phyloP scores from a whole-genome alignment of 2,888 invertebrate species.

The Noctua janthina region DNA sequence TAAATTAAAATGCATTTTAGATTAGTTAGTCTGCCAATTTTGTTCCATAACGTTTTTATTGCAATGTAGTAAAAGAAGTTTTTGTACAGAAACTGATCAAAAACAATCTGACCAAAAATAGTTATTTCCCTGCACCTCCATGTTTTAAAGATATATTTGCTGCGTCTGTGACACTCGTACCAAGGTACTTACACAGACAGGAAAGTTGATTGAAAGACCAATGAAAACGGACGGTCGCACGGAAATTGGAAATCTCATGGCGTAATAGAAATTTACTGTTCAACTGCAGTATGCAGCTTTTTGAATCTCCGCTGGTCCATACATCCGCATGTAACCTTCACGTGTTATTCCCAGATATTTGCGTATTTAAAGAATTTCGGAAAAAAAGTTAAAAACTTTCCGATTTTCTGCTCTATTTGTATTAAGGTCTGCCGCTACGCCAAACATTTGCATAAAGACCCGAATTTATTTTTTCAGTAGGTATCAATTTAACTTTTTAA shows the following conservation, averaged over 20 bases:
- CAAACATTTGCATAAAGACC: not conserved
- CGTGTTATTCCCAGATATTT: not conserved
- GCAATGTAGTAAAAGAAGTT: not conserved
- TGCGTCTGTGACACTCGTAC: not conserved
- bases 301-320: conserved; percentile 27
- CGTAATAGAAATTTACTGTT: conserved; percentile 66
- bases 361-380: not conserved
- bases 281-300: conserved; percentile 53
- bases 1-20: no score
- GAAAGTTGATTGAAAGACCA: conserved; percentile 62
- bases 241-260: conserved; percentile 70
- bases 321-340: conserved; percentile 5
- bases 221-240: conserved; percentile 59
- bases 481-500: not conserved
- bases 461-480: not conserved
- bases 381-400: not conserved
- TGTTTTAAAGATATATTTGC: conserved; percentile 10
- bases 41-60: no score
- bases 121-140: not conserved
- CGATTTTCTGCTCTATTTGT: not conserved
- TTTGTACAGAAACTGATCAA: not conserved
- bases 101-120: not conserved
- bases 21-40: no score
- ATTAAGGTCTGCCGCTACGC: not conserved
- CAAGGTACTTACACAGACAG: conserved; percentile 12